These are phyloP conservation scores for Ophiodon elongatus DNA, from an alignment of 2,113 vertebrate genomes.

Conservation along the genomic window DNA sequence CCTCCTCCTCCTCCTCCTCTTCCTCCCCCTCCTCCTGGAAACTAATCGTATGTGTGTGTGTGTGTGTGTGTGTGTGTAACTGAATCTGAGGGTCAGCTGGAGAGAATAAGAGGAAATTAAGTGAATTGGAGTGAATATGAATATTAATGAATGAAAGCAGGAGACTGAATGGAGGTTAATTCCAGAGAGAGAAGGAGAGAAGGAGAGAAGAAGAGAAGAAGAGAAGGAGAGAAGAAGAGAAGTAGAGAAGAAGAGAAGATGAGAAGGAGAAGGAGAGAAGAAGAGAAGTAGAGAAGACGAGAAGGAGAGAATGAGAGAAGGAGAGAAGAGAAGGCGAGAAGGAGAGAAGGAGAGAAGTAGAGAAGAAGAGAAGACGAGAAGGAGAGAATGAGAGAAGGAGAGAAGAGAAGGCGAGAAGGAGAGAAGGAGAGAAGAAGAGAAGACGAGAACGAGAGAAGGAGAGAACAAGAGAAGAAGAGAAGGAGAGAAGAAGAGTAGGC, in stretches of 20 bases:
- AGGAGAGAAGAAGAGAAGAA: too few relatives aligned
- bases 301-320: background rate
- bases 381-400: too few relatives aligned
- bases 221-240: too few relatives aligned
- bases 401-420: background rate
- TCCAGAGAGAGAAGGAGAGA: too few relatives aligned
- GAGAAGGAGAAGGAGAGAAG: background rate
- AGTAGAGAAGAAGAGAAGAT: too few relatives aligned
- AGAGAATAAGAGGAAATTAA: background rate
- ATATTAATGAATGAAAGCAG: constrained; percentile 2
- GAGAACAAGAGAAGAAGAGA: too few relatives aligned
- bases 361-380: too few relatives aligned
- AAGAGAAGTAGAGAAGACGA: background rate
- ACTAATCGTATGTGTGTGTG: too few relatives aligned
- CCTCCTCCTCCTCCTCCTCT: constrained; percentile 18
- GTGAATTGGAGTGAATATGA: background rate
- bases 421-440: background rate
- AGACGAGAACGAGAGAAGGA: too few relatives aligned
- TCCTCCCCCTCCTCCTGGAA: too few relatives aligned
- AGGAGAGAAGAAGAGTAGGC: too few relatives aligned
- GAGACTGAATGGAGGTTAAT: constrained; percentile 17
- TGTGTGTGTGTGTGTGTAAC: too few relatives aligned
- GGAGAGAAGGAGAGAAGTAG: background rate
- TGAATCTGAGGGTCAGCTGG: background rate
- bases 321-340: background rate